A percentile compares a stretch with the other conserved stretches of the same genome.
Evolutionary conservation across 2,797 vertebrate species (phyloP).

Genomic region (Pitangus sulphuratus): DNA sequence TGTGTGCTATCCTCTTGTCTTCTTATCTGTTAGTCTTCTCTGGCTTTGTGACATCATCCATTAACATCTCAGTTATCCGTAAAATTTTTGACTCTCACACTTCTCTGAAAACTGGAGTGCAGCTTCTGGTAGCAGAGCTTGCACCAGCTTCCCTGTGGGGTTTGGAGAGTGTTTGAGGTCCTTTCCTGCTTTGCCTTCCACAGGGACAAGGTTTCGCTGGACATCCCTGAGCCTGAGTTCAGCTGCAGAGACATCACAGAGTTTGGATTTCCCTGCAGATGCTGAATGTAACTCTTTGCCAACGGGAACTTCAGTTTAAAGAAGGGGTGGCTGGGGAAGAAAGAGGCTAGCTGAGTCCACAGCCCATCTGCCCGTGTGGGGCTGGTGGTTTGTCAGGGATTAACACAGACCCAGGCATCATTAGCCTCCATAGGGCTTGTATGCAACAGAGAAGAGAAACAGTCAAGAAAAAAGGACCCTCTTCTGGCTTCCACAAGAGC

Average conservation of each 20-base stretch:
- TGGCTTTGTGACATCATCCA: background rate
- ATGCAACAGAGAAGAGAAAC: background rate
- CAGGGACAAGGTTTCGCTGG: background rate
- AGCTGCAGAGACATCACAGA: background rate
- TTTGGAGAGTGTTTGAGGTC: background rate
- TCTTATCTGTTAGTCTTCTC: background rate
- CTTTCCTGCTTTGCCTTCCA: background rate
- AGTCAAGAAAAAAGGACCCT: background rate
- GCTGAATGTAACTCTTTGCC: background rate
- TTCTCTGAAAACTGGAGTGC: background rate
- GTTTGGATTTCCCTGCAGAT: background rate
- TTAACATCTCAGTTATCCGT: background rate
- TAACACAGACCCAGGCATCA: background rate
- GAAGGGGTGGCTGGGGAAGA: background rate
- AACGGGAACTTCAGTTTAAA: background rate
- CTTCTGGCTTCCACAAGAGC: background rate
- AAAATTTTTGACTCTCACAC: background rate
- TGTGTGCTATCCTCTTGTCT: background rate
- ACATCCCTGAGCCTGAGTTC: background rate
- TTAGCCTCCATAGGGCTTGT: background rate
- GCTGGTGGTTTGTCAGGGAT: background rate
- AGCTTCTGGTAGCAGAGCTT: background rate
- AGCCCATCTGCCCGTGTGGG: background rate
- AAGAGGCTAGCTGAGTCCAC: background rate
- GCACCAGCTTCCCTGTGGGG: accelerated